phyloP scores from a whole-genome alignment of 2,888 invertebrate species.

The Polydrusus tereticollis region DNA sequence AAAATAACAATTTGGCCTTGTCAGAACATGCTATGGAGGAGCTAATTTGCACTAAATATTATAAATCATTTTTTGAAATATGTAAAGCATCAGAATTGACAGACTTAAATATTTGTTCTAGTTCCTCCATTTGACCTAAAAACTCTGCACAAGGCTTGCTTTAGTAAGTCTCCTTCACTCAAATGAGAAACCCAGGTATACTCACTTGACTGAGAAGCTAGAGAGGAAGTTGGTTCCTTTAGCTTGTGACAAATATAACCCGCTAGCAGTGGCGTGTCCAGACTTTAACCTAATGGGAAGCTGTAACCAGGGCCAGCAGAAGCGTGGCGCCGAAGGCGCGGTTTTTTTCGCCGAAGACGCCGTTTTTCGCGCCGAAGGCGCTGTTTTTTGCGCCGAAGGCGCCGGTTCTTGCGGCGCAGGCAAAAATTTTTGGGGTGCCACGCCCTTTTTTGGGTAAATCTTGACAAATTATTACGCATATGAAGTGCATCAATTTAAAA shows the following conservation, averaged over 20 bases:
- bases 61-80: slow-evolving; percentile 8
- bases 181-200: background rate
- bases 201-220: background rate
- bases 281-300: too few relatives aligned
- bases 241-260: slow-evolving; percentile 8
- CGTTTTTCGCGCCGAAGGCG: too few relatives aligned
- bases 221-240: background rate
- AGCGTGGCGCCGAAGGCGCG: too few relatives aligned
- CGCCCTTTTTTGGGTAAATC: too few relatives aligned
- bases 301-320: too few relatives aligned
- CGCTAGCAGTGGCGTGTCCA: too few relatives aligned
- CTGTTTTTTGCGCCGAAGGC: too few relatives aligned
- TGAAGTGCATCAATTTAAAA: too few relatives aligned
- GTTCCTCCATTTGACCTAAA: slow-evolving; percentile 16
- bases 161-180: slow-evolving; percentile 31
- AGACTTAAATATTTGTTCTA: slow-evolving; percentile 20
- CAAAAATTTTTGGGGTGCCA: too few relatives aligned
- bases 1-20: background rate
- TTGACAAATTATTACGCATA: too few relatives aligned
- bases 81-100: slow-evolving; percentile 8
- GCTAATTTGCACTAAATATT: background rate
- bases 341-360: too few relatives aligned
- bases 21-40: slow-evolving; percentile 9
- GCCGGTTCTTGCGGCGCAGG: too few relatives aligned
- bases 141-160: slow-evolving; percentile 30